phyloP scores from a whole-genome alignment of 2,797 vertebrate genomes.

The Molossus molossus region DNA sequence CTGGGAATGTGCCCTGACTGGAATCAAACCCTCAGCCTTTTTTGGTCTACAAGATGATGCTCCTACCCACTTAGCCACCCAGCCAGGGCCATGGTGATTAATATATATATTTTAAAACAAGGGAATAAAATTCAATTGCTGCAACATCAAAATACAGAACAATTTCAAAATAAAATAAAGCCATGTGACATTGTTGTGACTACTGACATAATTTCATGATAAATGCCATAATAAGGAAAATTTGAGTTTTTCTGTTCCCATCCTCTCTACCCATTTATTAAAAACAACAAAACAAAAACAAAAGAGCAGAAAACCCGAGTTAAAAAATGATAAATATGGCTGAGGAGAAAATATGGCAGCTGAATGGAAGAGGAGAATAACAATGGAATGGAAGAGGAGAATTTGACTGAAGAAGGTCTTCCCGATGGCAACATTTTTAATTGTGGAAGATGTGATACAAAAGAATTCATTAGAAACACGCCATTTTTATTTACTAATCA shows the following conservation, averaged over 20 bases:
- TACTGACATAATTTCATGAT: constrained; percentile 72
- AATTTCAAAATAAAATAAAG: constrained; percentile 84
- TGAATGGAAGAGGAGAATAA: constrained; percentile 40
- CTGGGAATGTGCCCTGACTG: no score
- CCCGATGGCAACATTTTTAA: constrained; percentile 61
- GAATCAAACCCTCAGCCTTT: no score
- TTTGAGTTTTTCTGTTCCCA: constrained; percentile 44
- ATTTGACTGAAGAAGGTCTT: constrained; percentile 35
- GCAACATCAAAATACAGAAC: constrained; percentile 47
- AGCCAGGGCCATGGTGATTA: no score
- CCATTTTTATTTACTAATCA: constrained; percentile 52
- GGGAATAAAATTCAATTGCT: constrained; percentile 62
- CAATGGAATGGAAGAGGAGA: not conserved
- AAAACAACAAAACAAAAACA: constrained; percentile 70
- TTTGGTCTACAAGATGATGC: no score
- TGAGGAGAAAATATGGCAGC: constrained; percentile 68
- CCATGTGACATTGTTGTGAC: constrained; percentile 73
- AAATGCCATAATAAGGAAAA: constrained; percentile 77
- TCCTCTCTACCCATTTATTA: constrained; percentile 68
- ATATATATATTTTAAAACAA: no score
- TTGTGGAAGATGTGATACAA: not conserved
- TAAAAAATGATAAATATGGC: not conserved
- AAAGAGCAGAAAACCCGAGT: not conserved
- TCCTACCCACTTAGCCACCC: no score
- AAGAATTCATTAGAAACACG: not conserved